Conservation (phyloP, 2,797 vertebrate genomes). For the Agapornis canus region DNA sequence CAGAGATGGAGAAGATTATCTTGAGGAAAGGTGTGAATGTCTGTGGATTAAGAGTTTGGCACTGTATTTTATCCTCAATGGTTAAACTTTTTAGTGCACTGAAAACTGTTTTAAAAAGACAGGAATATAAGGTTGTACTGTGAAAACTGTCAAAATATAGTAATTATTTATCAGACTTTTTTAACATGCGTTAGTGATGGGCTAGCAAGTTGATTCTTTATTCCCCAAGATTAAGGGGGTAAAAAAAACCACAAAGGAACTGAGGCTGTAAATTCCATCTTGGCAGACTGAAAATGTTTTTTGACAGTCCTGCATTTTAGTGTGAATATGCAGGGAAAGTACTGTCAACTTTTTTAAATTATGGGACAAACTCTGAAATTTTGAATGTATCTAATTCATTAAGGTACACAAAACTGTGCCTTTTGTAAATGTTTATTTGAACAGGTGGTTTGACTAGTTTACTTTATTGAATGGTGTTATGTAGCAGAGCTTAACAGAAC, state of each 20-base stretch:
- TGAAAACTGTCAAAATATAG: conserved; percentile 77
- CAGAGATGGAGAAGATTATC: neutral
- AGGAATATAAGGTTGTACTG: conserved; percentile 77
- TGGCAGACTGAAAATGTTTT: conserved; percentile 60
- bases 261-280: conserved; percentile 65
- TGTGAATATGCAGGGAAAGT: conserved; percentile 39
- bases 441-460: conserved; percentile 67
- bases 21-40: neutral
- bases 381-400: conserved; percentile 80
- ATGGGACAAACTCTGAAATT: conserved; percentile 73
- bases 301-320: conserved; percentile 66
- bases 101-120: conserved; percentile 77
- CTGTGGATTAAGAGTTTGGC: conserved; percentile 64
- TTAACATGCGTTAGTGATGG: conserved; percentile 68
- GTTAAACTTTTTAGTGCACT: conserved; percentile 76
- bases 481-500: conserved; percentile 79
- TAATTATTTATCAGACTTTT: conserved; percentile 77
- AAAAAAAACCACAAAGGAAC: neutral
- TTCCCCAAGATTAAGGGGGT: conserved; percentile 11
- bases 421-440: conserved; percentile 81
- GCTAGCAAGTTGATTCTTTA: conserved; percentile 68
- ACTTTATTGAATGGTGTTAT: conserved; percentile 75
- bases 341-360: conserved; percentile 49
- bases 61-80: conserved; percentile 71
- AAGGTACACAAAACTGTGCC: conserved; percentile 79